Percentiles rank a stretch among this genome's conserved stretches.
Evolutionary conservation across 2,797 vertebrate genomes (phyloP).

Genomic region (Premnoplex brunnescens): DNA sequence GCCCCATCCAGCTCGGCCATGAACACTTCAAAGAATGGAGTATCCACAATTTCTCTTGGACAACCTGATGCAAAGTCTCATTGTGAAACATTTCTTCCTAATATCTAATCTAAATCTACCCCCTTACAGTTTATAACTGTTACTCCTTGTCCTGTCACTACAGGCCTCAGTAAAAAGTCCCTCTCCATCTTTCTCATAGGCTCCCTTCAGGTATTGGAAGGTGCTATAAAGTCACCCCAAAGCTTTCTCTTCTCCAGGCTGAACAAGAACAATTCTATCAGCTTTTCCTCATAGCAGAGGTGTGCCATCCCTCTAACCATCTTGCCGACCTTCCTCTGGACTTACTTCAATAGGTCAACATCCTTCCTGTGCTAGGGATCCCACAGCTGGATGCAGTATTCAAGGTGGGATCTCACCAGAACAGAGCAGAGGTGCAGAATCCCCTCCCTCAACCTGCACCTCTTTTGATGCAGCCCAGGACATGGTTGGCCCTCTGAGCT

Average conservation of each 20-base stretch:
- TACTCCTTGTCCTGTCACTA: background rate
- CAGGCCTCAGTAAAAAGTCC: background rate
- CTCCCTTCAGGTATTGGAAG: background rate
- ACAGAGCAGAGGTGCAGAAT: background rate
- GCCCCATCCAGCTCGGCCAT: background rate
- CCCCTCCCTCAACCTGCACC: background rate
- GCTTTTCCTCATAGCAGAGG: background rate
- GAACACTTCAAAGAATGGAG: background rate
- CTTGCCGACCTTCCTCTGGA: background rate
- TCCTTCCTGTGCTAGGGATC: background rate
- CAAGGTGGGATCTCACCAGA: background rate
- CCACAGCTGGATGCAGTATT: background rate
- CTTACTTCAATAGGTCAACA: rapidly evolving
- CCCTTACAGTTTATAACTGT: background rate
- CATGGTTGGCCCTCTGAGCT: background rate
- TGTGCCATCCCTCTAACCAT: background rate
- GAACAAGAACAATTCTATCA: background rate
- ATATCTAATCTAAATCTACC: background rate
- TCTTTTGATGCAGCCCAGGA: background rate
- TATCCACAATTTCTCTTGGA: background rate
- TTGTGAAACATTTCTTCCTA: background rate
- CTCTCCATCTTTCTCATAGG: background rate
- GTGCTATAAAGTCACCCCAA: background rate
- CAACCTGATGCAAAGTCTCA: background rate
- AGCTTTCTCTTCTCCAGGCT: background rate